Percentiles rank a stretch among this genome's conserved stretches.
These are phyloP conservation scores for Aeoliscus strigatus DNA, from an alignment of 2,797 vertebrate species.

Conservation along the genomic window DNA sequence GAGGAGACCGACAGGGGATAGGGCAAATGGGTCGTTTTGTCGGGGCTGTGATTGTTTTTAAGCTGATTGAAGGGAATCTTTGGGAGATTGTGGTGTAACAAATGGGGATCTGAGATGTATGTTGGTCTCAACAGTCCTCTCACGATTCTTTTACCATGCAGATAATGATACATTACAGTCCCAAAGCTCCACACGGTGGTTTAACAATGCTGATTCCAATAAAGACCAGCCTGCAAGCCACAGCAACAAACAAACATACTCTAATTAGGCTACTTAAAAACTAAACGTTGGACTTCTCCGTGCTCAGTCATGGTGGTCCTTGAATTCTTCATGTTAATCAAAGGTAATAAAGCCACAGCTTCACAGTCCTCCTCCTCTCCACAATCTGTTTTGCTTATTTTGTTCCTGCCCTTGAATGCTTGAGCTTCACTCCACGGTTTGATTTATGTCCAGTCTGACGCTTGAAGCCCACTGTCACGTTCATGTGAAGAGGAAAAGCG, in stretches of 20 bases:
- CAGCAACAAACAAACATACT: slow-evolving; percentile 55
- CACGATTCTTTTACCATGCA: slow-evolving; percentile 59
- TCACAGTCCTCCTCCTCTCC: not conserved
- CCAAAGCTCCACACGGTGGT: slow-evolving; percentile 52
- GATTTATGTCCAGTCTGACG: not conserved
- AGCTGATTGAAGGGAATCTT: no score
- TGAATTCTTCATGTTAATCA: slow-evolving; percentile 19
- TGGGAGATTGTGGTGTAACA: no score
- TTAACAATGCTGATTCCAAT: slow-evolving; percentile 62
- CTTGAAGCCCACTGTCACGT: no score
- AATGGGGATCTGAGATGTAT: no score
- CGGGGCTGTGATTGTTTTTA: no score
- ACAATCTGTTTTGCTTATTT: not conserved
- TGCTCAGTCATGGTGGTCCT: slow-evolving; percentile 49
- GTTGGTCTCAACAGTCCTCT: slow-evolving; percentile 50
- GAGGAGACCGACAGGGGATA: no score
- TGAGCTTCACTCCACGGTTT: not conserved
- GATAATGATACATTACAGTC: slow-evolving; percentile 61
- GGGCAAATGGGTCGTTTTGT: no score
- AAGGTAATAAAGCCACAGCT: no score
- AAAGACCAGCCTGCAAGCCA: slow-evolving; percentile 40
- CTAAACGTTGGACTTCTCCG: slow-evolving; percentile 28
- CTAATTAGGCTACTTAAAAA: slow-evolving; percentile 50
- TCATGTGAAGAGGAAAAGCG: no score
- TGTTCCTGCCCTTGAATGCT: not conserved